Base-by-base conservation (phyloP, 2,888 invertebrate species). In the Dryococelus australis region DNA sequence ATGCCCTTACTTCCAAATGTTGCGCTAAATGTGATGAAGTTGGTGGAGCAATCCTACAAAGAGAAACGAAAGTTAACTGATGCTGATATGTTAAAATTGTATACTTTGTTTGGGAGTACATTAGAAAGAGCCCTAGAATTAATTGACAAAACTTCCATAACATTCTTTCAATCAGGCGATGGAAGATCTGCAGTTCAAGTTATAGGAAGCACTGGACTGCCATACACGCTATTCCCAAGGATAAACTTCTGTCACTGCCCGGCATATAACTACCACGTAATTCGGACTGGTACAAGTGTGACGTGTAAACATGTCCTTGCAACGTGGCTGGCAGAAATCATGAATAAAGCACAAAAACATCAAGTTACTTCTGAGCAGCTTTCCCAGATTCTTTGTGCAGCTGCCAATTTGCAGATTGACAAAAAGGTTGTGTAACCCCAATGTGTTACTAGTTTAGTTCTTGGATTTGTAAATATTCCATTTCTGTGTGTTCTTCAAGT, bases 241-340 rank as follows among this genome's bases (percentile, higher is more conserved):
- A 85, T 89, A 0, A 89, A 89, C 81, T 89, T 86, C 53, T 89
- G 89, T 51, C 86, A 87, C 8, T 89, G 89, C 78, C 88, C 86
- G 83, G 89, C 89, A 26, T 89, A 88, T 53, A 87, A 87, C 24
- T 88, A 88, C 24, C 87, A 88, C 35, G 89, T 89, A 6, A 84
- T 89, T 84, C 86, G 88, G 65, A 86, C 88, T 13, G 51, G 86
- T 47, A 87, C 85, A 26, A 85, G 86, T 78, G 24, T 89, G 1
- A 88, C 88, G 12, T 89, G 89, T 85, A 89, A 89, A 86, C 89
- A 89, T 87, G 86, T 89, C 10, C 84, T 89, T 79, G 89, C 87
- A 3, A 88, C 87, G 24, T 78, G 87, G 13, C 78, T 89, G 12
- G 87, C 88, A 20, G 88, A 87, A 84, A 87, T 89, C 10, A 84